Percentiles rank a stretch among this genome's conserved stretches.
Evolutionary conservation across 2,888 invertebrate genomes (phyloP).

Genomic region (Stegana nigrithorax): DNA sequence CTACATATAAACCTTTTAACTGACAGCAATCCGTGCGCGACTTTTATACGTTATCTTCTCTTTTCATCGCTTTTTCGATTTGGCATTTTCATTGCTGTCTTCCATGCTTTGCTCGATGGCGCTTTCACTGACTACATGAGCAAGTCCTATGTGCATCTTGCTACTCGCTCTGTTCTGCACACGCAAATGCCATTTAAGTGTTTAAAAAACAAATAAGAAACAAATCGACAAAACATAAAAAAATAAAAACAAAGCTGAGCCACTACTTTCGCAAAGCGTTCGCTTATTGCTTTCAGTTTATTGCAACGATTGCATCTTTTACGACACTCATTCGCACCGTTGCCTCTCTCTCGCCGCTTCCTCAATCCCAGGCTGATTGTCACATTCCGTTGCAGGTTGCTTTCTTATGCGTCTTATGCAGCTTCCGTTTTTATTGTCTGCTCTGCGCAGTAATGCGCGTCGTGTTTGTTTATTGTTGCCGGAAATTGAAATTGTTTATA

Average conservation of each 20-base stretch:
- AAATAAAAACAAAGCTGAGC: slow-evolving; percentile 22
- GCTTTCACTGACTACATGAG: slow-evolving; percentile 35
- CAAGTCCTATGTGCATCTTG: neutral
- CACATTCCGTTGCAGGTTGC: neutral
- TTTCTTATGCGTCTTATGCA: no score
- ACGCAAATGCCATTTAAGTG: slow-evolving; percentile 17
- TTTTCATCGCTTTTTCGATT: no score
- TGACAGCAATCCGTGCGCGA: neutral
- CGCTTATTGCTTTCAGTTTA: slow-evolving; percentile 56
- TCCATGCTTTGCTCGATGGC: slow-evolving; percentile 40
- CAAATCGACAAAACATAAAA: neutral
- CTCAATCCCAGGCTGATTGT: neutral
- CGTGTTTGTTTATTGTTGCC: slow-evolving; percentile 25
- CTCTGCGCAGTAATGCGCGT: neutral
- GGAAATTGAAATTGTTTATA: slow-evolving; percentile 53
- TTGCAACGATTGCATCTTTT: slow-evolving; percentile 50
- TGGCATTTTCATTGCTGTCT: neutral
- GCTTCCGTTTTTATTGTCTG: neutral
- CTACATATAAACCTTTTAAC: neutral
- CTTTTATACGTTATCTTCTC: neutral
- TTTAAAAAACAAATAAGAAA: neutral
- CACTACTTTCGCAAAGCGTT: slow-evolving; percentile 19
- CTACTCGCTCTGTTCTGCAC: neutral
- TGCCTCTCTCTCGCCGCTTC: neutral
- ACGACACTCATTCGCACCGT: neutral